phyloP scores from a whole-genome alignment of 2,797 vertebrate species.

The Alauda arvensis region DNA sequence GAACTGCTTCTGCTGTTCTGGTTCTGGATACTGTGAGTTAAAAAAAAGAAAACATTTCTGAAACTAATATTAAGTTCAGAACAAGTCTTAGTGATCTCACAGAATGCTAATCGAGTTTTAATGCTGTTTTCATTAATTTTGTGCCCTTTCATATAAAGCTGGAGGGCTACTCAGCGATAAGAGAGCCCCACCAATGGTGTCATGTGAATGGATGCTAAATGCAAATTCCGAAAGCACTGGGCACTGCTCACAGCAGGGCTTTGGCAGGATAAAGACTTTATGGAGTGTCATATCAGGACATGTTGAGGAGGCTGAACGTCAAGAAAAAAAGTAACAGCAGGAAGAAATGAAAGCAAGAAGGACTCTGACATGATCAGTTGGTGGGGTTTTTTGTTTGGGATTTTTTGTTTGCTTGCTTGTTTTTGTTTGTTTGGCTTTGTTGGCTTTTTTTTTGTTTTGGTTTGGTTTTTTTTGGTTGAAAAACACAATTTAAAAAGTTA shows the following conservation, averaged over 20 bases:
- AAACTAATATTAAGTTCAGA: slow-evolving; percentile 28
- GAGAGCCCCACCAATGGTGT: slow-evolving; percentile 16
- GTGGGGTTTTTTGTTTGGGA: not conserved
- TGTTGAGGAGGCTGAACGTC: slow-evolving; percentile 52
- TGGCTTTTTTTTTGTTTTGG: no score
- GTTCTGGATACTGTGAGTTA: not conserved
- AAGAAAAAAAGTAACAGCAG: slow-evolving; percentile 28
- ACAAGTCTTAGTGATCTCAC: slow-evolving; percentile 31
- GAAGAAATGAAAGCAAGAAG: slow-evolving; percentile 4
- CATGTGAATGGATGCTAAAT: slow-evolving; percentile 40
- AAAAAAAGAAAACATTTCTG: not conserved
- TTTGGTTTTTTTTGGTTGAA: not conserved
- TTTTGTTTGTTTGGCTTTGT: not conserved
- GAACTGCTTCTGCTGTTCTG: not conserved
- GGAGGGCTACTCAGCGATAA: slow-evolving; percentile 53
- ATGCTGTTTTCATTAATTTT: slow-evolving; percentile 65
- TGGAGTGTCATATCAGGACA: slow-evolving; percentile 42
- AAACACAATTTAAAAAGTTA: not conserved
- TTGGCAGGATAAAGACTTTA: slow-evolving; percentile 64
- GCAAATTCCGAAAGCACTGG: slow-evolving; percentile 40
- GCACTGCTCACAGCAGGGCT: slow-evolving; percentile 50
- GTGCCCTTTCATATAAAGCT: slow-evolving; percentile 57
- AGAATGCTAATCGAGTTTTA: slow-evolving; percentile 54
- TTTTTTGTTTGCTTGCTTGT: not conserved
- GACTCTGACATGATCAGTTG: not conserved